Evolutionary conservation across 1,140 invertebrate genomes (phyloP), one percentile per base, ranked within the genome.

Genomic region (Tetramorium simillimum): DNA sequence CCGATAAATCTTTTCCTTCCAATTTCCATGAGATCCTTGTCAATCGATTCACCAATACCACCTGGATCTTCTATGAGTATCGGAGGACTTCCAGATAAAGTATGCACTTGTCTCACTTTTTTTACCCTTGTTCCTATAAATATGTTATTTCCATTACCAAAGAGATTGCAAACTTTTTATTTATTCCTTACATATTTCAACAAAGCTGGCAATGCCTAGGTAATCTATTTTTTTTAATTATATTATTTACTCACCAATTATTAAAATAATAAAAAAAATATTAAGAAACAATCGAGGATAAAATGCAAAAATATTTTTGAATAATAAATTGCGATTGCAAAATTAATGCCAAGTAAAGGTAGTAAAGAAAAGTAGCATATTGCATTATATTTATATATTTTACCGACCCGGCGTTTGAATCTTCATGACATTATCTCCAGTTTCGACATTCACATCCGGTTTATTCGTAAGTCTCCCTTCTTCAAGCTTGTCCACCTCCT

Each of bases 91-190:
- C 33, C 67, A 43, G 84, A 65, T 46, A 92, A 76, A 28, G 89
- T 92, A 58, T 92, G 77, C 53, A 91, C 75, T 53, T 90, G 88
- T 56, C 88, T 86, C 10, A 82, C 33, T 75, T 90, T 91, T 21
- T 82, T 91, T 10, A 88, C 24, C 81, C 81, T 89, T 51, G 43
- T 21, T 63, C 78, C 88, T 82, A 24, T 46, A 67, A 73, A 51
- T 40, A 37, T 2, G 37, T 58, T 60, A 72, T 58, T 49, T 60
- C 5, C 1, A 14, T 73, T 60, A 82, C 2, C 5, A 4, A n/a
- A 10, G n/a, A 62, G 5, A 77, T 28, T 21, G 18, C 37, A n/a
- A 62, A 28, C 10, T 33, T 3, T 33, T 33, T 3, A 58, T 18
- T 62, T 43, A n/a, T 33, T 46, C 0, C 33, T 46, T 77, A 33